Conservation (phyloP, 2,113 vertebrate species). For the Gnathonemus longibarbis region DNA sequence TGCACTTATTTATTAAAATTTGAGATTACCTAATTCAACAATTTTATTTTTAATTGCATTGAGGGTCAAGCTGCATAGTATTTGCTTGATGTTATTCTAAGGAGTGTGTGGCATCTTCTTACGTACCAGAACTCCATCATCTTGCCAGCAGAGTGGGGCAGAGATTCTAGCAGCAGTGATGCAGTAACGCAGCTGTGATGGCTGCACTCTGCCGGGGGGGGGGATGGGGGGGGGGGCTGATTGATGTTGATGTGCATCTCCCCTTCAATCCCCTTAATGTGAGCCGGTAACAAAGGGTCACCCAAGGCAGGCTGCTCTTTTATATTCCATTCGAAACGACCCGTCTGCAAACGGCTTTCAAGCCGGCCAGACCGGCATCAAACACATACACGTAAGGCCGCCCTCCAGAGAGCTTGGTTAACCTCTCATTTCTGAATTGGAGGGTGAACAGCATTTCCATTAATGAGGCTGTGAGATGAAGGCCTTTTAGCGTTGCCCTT, state of each 20-base stretch:
- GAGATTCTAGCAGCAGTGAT: not conserved
- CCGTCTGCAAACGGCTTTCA: not conserved
- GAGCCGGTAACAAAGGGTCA: not conserved
- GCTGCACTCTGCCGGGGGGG: not conserved
- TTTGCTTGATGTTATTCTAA: not conserved
- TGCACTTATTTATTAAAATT: not conserved
- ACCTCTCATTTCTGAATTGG: not conserved
- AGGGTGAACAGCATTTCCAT: not conserved
- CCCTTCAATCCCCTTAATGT: not conserved
- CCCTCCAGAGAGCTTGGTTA: constrained; percentile 1
- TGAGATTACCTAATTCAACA: not conserved
- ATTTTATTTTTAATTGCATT: not conserved
- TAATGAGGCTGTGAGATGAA: constrained; percentile 2
- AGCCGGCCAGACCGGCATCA: not conserved
- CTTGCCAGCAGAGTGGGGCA: not conserved
- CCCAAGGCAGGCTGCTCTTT: not conserved
- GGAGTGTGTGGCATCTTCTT: not conserved
- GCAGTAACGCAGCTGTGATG: not conserved
- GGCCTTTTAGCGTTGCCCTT: not conserved
- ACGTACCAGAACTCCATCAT: not conserved
- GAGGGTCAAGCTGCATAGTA: not conserved
- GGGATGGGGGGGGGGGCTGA: not conserved
- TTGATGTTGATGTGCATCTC: not conserved
- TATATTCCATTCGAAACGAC: not conserved
- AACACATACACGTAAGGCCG: not conserved